A percentile compares a stretch with the other conserved stretches of the same genome.
phyloP scores from a whole-genome alignment of 2,113 vertebrate species.

The Chascanopsetta lugubris region DNA sequence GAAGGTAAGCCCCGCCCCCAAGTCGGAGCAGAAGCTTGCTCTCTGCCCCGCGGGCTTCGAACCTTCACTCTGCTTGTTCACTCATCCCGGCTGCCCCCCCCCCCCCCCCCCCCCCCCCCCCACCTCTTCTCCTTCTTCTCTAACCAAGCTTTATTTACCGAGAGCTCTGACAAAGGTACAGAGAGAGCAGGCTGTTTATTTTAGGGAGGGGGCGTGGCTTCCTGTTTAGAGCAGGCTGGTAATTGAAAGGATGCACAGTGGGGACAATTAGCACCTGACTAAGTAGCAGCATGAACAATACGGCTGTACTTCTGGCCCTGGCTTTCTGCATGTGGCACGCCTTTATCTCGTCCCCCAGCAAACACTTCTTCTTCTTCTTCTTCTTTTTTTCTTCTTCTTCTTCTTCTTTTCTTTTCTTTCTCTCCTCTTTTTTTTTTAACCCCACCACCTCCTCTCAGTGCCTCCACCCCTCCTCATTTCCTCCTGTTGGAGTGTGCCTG shows the following conservation, averaged over 20 bases:
- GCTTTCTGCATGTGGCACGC: conserved; percentile 81
- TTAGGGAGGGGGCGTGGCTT: conserved; percentile 55
- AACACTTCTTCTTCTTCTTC: conserved; percentile 65
- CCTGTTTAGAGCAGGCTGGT: conserved; percentile 68
- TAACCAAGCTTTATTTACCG: conserved; percentile 79
- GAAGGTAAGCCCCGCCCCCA: conserved; percentile 95
- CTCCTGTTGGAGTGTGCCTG: conserved; percentile 81
- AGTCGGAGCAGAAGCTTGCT: conserved; percentile 69
- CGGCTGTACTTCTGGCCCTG: conserved; percentile 74
- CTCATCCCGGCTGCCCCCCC: conserved; percentile 60
- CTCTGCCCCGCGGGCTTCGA: conserved; percentile 52
- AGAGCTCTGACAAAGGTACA: conserved; percentile 47
- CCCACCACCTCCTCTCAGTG: background rate
- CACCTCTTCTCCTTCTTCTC: conserved; percentile 58
- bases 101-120: conserved; percentile 6
- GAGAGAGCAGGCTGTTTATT: conserved; percentile 70
- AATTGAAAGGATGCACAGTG: conserved; percentile 74
- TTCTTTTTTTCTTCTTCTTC: too few relatives aligned
- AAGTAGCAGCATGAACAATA: conserved; percentile 83
- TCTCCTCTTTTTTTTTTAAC: too few relatives aligned
- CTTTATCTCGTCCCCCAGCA: conserved; percentile 71
- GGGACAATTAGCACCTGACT: conserved; percentile 82
- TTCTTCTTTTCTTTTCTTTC: conserved; percentile 58
- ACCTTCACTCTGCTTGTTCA: conserved; percentile 51
- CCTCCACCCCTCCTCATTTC: conserved; percentile 62